phyloP scores from a whole-genome alignment of 2,797 vertebrate species.

The Onychomys leucogaster region DNA sequence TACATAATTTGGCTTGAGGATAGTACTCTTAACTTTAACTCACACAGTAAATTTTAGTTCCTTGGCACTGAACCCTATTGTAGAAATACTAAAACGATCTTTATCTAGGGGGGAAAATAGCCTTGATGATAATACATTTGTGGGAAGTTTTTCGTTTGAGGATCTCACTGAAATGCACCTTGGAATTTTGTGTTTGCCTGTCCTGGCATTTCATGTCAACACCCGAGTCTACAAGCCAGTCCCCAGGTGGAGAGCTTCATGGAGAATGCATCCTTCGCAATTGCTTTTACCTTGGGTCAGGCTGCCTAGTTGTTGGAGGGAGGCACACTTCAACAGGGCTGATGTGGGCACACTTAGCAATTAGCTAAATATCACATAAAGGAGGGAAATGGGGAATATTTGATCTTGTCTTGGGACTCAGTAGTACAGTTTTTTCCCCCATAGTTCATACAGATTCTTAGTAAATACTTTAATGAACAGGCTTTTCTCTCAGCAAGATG shows the following conservation, averaged over 20 bases:
- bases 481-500: background rate
- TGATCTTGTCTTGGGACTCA: background rate
- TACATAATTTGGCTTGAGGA: slow-evolving; percentile 31
- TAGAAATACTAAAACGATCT: background rate
- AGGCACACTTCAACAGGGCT: background rate
- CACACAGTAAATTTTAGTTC: slow-evolving; percentile 9
- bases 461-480: slow-evolving; percentile 39
- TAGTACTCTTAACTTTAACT: slow-evolving; percentile 48
- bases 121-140: background rate
- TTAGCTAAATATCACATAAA: slow-evolving; percentile 43
- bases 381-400: background rate
- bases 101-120: background rate
- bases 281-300: slow-evolving; percentile 63
- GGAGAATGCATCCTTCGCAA: slow-evolving; percentile 59
- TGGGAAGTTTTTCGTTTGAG: background rate
- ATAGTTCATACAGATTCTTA: background rate
- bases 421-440: background rate
- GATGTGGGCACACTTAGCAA: slow-evolving; percentile 7
- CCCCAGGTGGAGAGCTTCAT: background rate
- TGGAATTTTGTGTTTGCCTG: slow-evolving; percentile 31
- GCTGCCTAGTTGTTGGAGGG: slow-evolving; percentile 12
- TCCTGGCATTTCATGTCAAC: background rate
- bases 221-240: background rate
- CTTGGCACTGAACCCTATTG: background rate
- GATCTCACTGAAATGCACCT: background rate